These are phyloP conservation scores for Heliothis peltigera DNA, from an alignment of 2,888 invertebrate genomes.

Conservation along the genomic window DNA sequence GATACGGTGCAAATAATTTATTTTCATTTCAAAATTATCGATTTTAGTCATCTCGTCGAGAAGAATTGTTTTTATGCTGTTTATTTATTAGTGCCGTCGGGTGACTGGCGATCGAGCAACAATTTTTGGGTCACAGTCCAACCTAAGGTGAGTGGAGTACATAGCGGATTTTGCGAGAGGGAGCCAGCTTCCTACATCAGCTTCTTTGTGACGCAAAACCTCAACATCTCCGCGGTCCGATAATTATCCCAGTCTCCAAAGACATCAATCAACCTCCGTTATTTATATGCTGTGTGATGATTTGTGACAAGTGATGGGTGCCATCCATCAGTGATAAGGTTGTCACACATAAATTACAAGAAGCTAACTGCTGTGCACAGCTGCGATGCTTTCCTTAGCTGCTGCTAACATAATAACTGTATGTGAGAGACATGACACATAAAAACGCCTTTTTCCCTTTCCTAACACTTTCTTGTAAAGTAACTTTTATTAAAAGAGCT, in stretches of 20 bases:
- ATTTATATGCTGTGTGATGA: constrained; percentile 65
- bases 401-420: constrained; percentile 27
- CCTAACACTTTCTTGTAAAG: constrained; percentile 3
- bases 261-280: constrained; percentile 66
- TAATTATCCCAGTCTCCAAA: constrained; percentile 57
- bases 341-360: constrained; percentile 43
- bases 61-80: constrained; percentile 83
- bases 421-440: constrained; percentile 20
- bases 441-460: constrained; percentile 18
- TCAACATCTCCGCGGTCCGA: constrained; percentile 52
- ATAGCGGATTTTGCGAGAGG: constrained; percentile 55
- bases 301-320: constrained; percentile 65
- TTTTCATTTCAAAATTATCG: constrained; percentile 82
- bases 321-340: constrained; percentile 56
- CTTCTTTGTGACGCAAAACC: constrained; percentile 72
- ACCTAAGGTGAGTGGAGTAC: constrained; percentile 80
- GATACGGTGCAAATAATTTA: constrained; percentile 75
- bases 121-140: constrained; percentile 85
- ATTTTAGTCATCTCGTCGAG: constrained; percentile 82
- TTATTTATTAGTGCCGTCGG: constrained; percentile 82
- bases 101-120: constrained; percentile 77
- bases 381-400: constrained; percentile 23
- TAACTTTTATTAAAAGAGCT: background rate
- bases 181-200: constrained; percentile 52
- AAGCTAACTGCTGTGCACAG: constrained; percentile 31